Evolutionary conservation across 2,888 invertebrate species (phyloP).

Genomic region (Tiliacea citrago): DNA sequence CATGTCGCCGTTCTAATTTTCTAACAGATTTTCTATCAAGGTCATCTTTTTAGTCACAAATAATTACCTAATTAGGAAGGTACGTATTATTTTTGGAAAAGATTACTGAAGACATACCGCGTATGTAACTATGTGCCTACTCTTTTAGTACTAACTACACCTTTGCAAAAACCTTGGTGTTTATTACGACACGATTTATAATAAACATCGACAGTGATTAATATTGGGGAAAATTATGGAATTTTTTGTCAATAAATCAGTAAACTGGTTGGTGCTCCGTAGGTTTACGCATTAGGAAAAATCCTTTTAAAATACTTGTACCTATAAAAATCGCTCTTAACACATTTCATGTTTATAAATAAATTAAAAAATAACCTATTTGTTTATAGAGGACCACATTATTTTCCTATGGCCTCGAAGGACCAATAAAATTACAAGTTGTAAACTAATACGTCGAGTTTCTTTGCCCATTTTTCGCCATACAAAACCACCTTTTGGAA

Average conservation of each 20-base stretch:
- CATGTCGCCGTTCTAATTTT: too few species aligned
- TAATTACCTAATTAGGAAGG: too few species aligned
- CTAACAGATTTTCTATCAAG: background rate
- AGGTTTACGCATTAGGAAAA: background rate
- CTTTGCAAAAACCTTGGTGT: background rate
- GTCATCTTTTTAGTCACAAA: background rate
- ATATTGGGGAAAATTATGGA: constrained; percentile 17
- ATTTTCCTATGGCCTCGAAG: background rate
- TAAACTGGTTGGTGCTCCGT: background rate
- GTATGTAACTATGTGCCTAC: background rate
- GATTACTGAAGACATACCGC: too few species aligned
- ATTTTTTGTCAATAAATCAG: constrained; percentile 12
- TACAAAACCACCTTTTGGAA: too few species aligned
- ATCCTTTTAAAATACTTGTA: constrained; percentile 12
- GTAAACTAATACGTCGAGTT: background rate
- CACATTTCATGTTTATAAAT: background rate
- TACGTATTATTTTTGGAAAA: background rate
- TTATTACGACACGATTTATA: background rate
- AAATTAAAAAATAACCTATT: constrained; percentile 4
- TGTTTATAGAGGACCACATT: background rate
- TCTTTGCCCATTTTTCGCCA: too few species aligned
- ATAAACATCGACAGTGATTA: background rate
- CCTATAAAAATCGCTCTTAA: background rate
- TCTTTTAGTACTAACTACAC: background rate
- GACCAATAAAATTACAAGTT: constrained; percentile 1